These are phyloP conservation scores for Villa cingulata DNA, from an alignment of 2,888 invertebrate genomes.

Conservation along the genomic window DNA sequence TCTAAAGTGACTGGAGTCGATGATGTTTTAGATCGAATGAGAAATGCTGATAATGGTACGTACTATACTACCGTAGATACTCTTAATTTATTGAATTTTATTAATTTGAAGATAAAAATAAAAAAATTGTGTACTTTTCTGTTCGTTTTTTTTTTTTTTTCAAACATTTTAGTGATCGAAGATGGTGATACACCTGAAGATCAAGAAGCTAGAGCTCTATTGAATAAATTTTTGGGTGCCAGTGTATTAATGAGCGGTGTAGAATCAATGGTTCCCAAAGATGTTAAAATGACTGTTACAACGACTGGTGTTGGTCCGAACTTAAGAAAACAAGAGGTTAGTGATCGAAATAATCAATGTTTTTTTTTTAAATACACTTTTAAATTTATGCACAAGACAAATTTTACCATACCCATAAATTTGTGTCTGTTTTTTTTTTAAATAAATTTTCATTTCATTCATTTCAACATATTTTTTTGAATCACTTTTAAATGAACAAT, in stretches of 20 bases:
- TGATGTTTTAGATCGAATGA: conserved; percentile 65
- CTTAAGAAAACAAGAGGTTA: conserved; percentile 27
- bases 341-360: conserved; percentile 6
- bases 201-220: conserved; percentile 55
- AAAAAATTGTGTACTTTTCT: no score
- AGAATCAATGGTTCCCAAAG: conserved; percentile 38
- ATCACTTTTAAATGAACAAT: no score
- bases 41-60: conserved; percentile 55
- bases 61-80: neutral
- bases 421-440: no score
- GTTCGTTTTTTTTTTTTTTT: neutral
- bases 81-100: neutral
- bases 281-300: conserved; percentile 16
- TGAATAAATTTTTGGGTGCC: conserved; percentile 73
- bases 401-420: no score
- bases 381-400: no score
- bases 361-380: no score
- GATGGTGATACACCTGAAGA: conserved; percentile 55
- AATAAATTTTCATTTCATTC: no score
- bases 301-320: conserved; percentile 12
- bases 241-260: conserved; percentile 68
- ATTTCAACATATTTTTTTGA: no score
- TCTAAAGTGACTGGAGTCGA: conserved; percentile 58
- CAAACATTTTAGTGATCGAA: conserved; percentile 40
- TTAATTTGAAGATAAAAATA: neutral